These are phyloP conservation scores for Drosophila paramelanica DNA, from an alignment of 2,888 invertebrate species.

Conservation along the genomic window DNA sequence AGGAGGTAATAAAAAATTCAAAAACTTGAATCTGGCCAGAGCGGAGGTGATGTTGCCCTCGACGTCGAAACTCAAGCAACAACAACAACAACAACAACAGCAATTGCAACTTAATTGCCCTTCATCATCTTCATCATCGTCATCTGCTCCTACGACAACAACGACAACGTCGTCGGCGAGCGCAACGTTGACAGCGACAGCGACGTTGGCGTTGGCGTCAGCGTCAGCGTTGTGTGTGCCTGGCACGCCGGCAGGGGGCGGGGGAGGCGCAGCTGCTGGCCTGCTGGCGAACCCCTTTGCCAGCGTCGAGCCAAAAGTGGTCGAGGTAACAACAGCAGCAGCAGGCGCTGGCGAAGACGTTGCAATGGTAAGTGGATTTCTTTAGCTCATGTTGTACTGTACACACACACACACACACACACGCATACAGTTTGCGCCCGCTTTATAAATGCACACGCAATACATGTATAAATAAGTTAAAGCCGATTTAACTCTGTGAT, in stretches of 20 bases:
- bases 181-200: conserved; percentile 25
- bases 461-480: conserved; percentile 41
- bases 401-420: conserved; percentile 18
- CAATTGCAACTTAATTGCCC: conserved; percentile 77
- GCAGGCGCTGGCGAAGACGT: conserved; percentile 56
- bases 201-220: conserved; percentile 21
- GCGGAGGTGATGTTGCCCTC: conserved; percentile 82
- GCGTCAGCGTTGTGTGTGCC: conserved; percentile 11
- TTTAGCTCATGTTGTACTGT: conserved; percentile 44
- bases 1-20: conserved; percentile 80
- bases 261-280: conserved; percentile 42
- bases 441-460: conserved; percentile 30
- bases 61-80: conserved; percentile 78
- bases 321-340: conserved; percentile 19
- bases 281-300: conserved; percentile 61
- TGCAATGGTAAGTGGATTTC: conserved; percentile 76
- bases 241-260: conserved; percentile 33
- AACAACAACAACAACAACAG: conserved; percentile 57
- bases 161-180: conserved; percentile 27
- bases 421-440: conserved; percentile 26
- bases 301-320: conserved; percentile 47
- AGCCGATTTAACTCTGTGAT: conserved; percentile 66
- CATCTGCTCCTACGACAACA: conserved; percentile 42
- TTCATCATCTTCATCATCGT: conserved; percentile 44
- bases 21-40: conserved; percentile 82